Conservation (phyloP, 2,888 invertebrate species). For the Drosophila lutescens region DNA sequence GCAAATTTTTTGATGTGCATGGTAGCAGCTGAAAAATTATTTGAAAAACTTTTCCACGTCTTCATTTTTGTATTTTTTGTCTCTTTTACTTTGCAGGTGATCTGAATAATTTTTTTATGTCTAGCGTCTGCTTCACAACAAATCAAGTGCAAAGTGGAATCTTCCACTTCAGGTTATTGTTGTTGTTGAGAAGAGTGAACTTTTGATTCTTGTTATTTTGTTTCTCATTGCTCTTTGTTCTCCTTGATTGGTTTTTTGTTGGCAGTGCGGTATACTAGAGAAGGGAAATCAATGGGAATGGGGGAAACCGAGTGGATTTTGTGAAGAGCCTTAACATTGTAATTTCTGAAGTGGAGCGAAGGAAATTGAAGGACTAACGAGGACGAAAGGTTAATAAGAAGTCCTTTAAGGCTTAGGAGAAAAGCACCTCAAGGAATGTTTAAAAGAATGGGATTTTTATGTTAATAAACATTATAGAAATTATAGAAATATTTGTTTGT, state of each 20-base stretch:
- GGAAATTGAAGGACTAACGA: conserved; percentile 18
- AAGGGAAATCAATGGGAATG: conserved; percentile 42
- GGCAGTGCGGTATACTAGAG: conserved; percentile 32
- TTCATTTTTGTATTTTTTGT: conserved; percentile 12
- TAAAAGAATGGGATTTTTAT: not conserved
- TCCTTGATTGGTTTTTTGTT: conserved; percentile 50
- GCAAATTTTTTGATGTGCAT: conserved; percentile 6
- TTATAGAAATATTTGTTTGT: too few species aligned
- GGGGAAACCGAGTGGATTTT: conserved; percentile 15
- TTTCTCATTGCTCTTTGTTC: conserved; percentile 23
- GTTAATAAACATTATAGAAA: too few species aligned
- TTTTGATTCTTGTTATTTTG: conserved; percentile 58
- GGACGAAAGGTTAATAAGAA: conserved; percentile 10
- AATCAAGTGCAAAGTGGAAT: conserved; percentile 62
- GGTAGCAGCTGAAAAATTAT: conserved; percentile 41
- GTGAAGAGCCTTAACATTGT: conserved; percentile 32
- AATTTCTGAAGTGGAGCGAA: conserved; percentile 32
- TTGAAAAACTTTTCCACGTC: conserved; percentile 43
- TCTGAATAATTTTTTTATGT: conserved; percentile 33
- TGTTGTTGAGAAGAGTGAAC: conserved; percentile 47
- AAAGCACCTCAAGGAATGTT: not conserved
- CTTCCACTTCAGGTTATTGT: conserved; percentile 31
- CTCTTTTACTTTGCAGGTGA: conserved; percentile 33
- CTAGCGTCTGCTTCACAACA: conserved; percentile 47
- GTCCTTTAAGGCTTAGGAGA: not conserved